phyloP scores from a whole-genome alignment of 2,113 vertebrate genomes.

The Lynx canadensis region DNA sequence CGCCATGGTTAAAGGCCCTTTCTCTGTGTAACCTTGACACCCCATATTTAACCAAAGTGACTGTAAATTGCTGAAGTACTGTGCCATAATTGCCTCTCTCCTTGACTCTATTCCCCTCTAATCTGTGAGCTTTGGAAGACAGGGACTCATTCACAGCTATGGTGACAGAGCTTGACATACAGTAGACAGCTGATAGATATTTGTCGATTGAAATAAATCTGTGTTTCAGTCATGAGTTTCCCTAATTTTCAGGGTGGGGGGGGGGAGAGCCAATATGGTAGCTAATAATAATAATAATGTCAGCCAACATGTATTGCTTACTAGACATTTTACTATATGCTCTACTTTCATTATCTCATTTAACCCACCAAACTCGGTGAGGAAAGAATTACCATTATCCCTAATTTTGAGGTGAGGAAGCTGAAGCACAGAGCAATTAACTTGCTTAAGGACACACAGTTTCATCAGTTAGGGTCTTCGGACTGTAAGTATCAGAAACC shows the following conservation, averaged over 20 bases:
- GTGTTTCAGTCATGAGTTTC: not conserved
- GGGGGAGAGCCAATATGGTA: not conserved
- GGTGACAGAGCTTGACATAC: not conserved
- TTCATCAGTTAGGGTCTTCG: conserved; percentile 2
- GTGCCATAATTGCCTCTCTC: not conserved
- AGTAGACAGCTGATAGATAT: not conserved
- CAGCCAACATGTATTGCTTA: not conserved
- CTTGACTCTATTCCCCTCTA: not conserved
- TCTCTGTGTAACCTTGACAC: not conserved
- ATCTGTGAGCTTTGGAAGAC: not conserved
- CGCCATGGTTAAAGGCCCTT: not conserved
- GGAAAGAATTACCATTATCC: not conserved
- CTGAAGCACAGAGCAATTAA: conserved; percentile 26
- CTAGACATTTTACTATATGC: not conserved
- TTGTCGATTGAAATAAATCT: conserved; percentile 6
- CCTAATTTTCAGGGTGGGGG: not conserved
- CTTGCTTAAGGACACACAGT: not conserved
- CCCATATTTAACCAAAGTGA: not conserved
- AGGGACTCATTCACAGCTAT: not conserved
- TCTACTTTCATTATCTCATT: not conserved
- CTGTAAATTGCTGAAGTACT: not conserved
- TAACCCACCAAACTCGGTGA: not conserved
- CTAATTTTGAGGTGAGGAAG: conserved; percentile 1
- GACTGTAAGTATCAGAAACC: not conserved
- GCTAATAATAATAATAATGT: not conserved